Evolutionary conservation across 2,888 invertebrate genomes (phyloP).

Genomic region (Nephrotoma appendiculata): DNA sequence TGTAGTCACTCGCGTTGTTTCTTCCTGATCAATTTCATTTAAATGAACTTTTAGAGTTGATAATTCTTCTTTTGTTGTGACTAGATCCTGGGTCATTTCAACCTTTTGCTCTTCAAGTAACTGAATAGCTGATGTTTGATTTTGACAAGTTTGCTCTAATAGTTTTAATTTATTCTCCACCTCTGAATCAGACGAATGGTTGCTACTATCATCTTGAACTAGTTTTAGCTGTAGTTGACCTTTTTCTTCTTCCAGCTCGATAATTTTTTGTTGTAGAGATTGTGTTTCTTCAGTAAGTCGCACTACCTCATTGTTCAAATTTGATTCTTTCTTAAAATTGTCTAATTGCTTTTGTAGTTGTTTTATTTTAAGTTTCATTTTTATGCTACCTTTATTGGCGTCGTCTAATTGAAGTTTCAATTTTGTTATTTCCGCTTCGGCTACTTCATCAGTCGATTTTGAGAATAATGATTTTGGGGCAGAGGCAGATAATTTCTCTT

Average conservation of each 20-base stretch:
- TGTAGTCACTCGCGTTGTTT: constrained; percentile 55
- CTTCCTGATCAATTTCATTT: constrained; percentile 43
- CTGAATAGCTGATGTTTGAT: constrained; percentile 21
- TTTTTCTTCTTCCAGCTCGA: constrained; percentile 80
- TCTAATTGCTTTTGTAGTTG: constrained; percentile 62
- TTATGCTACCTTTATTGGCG: constrained; percentile 61
- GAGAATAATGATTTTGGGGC: constrained; percentile 25
- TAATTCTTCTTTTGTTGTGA: constrained; percentile 44
- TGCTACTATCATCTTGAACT: constrained; percentile 44
- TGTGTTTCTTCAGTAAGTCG: constrained; percentile 46
- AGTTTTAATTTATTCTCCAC: constrained; percentile 11
- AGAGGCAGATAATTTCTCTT: constrained; percentile 25
- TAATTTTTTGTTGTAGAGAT: constrained; percentile 56
- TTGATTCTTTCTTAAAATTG: constrained; percentile 48
- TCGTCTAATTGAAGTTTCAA: constrained; percentile 58
- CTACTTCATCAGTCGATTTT: constrained; percentile 16
- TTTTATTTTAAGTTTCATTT: constrained; percentile 58
- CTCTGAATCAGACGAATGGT: constrained; percentile 18
- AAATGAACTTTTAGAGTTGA: constrained; percentile 44
- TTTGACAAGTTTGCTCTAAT: constrained; percentile 20
- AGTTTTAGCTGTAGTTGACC: constrained; percentile 77
- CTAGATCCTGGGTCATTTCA: constrained; percentile 46
- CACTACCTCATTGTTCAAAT: constrained; percentile 51
- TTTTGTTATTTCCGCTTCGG: constrained; percentile 29
- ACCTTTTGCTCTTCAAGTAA: constrained; percentile 48